phyloP scores from a whole-genome alignment of 2,113 vertebrate species.

The Lophura nycthemera region DNA sequence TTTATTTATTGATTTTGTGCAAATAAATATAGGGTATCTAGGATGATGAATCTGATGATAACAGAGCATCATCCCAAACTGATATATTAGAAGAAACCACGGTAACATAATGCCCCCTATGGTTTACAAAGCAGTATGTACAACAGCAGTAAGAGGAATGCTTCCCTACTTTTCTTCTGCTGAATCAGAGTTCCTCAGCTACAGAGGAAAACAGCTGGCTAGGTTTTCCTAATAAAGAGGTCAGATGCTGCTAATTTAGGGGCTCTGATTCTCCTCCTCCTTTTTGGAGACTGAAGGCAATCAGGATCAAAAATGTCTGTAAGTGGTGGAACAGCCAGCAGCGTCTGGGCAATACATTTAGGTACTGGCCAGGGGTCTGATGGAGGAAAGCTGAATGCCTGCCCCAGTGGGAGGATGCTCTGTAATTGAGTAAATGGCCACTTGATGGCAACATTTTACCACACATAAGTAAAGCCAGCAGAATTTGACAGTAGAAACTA shows the following conservation, averaged over 20 bases:
- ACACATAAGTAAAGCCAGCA: slow-evolving; percentile 9
- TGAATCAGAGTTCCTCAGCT: background rate
- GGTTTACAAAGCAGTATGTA: slow-evolving; percentile 18
- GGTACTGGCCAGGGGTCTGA: background rate
- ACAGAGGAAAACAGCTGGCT: background rate
- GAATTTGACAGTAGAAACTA: background rate
- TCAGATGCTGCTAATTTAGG: background rate
- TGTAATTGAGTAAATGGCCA: slow-evolving; percentile 35
- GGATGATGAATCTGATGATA: background rate
- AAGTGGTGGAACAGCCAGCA: background rate
- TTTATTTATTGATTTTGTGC: background rate
- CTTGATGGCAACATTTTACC: slow-evolving; percentile 72
- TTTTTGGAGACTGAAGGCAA: background rate
- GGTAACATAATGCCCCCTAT: slow-evolving; percentile 68
- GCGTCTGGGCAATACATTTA: background rate
- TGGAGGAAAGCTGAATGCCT: background rate
- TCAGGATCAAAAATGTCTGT: background rate
- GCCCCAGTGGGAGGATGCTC: background rate
- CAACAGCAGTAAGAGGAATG: background rate
- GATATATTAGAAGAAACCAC: slow-evolving; percentile 17
- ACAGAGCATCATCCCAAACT: background rate
- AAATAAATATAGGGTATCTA: background rate
- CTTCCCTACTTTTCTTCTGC: background rate
- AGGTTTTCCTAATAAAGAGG: background rate
- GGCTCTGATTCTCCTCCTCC: background rate